Conservation (phyloP, 2,888 invertebrate species). For the Xestia xanthographa region DNA sequence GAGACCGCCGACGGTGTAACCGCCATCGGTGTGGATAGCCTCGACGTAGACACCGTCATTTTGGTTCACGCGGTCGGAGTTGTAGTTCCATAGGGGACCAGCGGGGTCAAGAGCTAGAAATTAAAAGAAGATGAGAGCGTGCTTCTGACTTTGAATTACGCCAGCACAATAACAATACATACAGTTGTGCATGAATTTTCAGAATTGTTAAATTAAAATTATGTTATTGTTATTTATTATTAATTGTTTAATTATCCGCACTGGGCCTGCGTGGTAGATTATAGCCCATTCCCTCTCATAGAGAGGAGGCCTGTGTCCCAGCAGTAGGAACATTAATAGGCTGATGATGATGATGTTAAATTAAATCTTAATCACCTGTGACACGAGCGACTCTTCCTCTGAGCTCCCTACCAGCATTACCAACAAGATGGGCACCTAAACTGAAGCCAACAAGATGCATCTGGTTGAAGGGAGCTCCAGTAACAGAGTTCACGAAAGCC, state of each 20-base stretch:
- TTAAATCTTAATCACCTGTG: conserved; percentile 74
- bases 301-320: no score
- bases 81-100: conserved; percentile 71
- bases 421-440: conserved; percentile 83
- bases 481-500: conserved; percentile 70
- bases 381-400: conserved; percentile 76
- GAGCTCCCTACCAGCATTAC: conserved; percentile 77
- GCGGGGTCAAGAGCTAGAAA: conserved; percentile 64
- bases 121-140: not conserved
- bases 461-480: conserved; percentile 70
- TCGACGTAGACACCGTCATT: conserved; percentile 82
- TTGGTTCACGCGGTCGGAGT: conserved; percentile 65
- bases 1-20: conserved; percentile 77
- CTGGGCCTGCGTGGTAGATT: no score
- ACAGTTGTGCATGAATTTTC: not conserved
- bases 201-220: not conserved
- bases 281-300: no score
- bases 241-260: no score
- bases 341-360: no score
- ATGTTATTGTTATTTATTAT: no score
- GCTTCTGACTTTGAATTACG: not conserved
- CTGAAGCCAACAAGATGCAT: conserved; percentile 85
- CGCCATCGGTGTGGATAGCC: conserved; percentile 76
- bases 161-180: not conserved
- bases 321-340: no score